A percentile compares a stretch with the other conserved stretches of the same genome.
Evolutionary conservation across 2,797 vertebrate species (phyloP).

Genomic region (Spondyliosoma cantharus): DNA sequence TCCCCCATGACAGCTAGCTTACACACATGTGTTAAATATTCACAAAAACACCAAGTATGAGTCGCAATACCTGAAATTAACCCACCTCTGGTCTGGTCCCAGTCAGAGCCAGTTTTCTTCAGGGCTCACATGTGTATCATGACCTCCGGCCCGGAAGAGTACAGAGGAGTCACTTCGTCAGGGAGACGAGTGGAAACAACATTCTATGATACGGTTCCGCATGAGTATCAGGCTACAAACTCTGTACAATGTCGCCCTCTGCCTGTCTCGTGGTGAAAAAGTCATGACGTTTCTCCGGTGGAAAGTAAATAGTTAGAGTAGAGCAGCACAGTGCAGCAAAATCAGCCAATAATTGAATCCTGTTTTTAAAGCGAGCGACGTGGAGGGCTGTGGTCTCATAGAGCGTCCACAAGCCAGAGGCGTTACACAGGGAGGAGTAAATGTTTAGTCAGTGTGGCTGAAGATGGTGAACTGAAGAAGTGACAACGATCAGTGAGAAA

Average conservation of each 20-base stretch:
- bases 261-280: not conserved
- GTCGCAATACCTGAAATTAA: conserved; percentile 12
- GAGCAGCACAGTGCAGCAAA: not conserved
- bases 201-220: conserved; percentile 23
- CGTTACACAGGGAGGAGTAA: no score
- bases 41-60: rapidly evolving
- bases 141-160: conserved; percentile 43
- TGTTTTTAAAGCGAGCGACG: no score
- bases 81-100: not conserved
- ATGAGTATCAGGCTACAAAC: rapidly evolving
- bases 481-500: no score
- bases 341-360: no score
- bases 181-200: conserved; percentile 27
- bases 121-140: conserved; percentile 40
- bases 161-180: not conserved
- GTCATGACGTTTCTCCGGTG: no score
- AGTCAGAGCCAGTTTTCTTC: not conserved
- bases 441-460: no score
- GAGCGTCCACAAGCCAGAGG: not conserved
- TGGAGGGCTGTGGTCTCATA: no score
- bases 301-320: no score
- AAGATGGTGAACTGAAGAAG: no score
- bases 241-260: not conserved
- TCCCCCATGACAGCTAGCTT: not conserved
- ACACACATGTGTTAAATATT: not conserved